These are phyloP conservation scores for Gephyroberyx darwinii DNA, from an alignment of 2,797 vertebrate genomes.

Conservation along the genomic window DNA sequence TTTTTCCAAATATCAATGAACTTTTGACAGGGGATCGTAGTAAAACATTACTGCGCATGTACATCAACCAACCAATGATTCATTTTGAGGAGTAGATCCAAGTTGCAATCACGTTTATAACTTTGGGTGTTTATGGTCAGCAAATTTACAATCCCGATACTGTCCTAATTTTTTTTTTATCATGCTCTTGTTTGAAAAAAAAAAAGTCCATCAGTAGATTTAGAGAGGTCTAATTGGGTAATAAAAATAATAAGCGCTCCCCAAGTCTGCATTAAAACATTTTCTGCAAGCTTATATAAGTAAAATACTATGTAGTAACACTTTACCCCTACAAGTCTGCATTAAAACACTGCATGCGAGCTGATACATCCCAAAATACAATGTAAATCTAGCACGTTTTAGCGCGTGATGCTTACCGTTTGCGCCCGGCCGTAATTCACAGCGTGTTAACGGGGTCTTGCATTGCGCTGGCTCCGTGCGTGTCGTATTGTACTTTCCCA, in stretches of 20 bases:
- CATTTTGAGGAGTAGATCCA: neutral
- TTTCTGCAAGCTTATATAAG: neutral
- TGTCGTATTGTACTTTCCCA: constrained; percentile 53
- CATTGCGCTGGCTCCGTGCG: constrained; percentile 62
- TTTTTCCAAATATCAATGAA: constrained; percentile 33
- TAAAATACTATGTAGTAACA: neutral
- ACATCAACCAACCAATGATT: constrained; percentile 20
- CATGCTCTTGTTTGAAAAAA: neutral
- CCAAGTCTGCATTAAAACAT: neutral
- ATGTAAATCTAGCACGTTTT: neutral
- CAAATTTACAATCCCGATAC: neutral
- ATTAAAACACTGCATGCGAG: neutral
- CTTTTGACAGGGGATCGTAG: constrained; percentile 26
- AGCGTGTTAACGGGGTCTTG: constrained; percentile 28
- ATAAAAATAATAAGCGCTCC: neutral
- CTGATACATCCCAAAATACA: neutral
- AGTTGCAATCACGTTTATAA: no score
- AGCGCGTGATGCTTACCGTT: constrained; percentile 51
- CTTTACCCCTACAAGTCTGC: neutral
- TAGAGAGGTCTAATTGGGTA: neutral
- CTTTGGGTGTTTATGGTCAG: neutral
- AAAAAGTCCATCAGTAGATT: neutral
- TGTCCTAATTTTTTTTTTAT: neutral
- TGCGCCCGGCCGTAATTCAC: constrained; percentile 34
- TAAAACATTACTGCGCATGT: constrained; percentile 17